These are phyloP conservation scores for Thryonomys swinderianus DNA, from an alignment of 2,113 vertebrate species.

Conservation along the genomic window DNA sequence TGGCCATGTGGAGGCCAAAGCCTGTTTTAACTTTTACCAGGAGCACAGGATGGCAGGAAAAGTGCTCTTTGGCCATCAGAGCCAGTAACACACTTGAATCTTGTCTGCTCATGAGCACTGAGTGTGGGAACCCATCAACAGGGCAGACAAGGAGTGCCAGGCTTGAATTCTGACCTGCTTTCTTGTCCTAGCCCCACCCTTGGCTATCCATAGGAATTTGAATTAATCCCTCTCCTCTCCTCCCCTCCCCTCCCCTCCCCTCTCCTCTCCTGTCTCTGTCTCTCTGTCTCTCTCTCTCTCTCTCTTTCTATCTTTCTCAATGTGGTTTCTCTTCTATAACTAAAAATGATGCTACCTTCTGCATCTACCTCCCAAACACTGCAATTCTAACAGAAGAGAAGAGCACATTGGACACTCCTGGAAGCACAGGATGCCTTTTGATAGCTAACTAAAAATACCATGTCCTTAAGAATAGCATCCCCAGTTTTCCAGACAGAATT, in stretches of 20 bases:
- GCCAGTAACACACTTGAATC: too few species aligned
- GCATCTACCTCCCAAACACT: background rate
- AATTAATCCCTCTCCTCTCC: too few species aligned
- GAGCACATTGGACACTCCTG: background rate
- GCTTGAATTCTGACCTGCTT: background rate
- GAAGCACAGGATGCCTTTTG: background rate
- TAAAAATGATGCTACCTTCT: background rate
- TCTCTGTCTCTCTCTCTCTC: too few species aligned
- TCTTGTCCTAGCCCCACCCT: background rate
- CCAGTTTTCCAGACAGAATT: background rate
- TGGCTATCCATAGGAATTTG: background rate
- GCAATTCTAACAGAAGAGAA: slow-evolving; percentile 55
- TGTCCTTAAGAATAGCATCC: background rate
- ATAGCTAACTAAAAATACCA: background rate
- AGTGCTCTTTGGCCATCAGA: background rate
- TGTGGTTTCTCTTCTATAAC: background rate
- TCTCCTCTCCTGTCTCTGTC: too few species aligned
- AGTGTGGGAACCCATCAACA: background rate
- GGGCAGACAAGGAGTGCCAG: accelerated
- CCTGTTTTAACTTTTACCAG: background rate
- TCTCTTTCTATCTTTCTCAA: background rate
- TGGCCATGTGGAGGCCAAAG: background rate
- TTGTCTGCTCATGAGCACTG: accelerated
- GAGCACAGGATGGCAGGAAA: background rate
- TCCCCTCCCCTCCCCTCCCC: too few species aligned